Evolutionary conservation across 2,797 vertebrate genomes (phyloP).

Genomic region (Sphenodon punctatus): DNA sequence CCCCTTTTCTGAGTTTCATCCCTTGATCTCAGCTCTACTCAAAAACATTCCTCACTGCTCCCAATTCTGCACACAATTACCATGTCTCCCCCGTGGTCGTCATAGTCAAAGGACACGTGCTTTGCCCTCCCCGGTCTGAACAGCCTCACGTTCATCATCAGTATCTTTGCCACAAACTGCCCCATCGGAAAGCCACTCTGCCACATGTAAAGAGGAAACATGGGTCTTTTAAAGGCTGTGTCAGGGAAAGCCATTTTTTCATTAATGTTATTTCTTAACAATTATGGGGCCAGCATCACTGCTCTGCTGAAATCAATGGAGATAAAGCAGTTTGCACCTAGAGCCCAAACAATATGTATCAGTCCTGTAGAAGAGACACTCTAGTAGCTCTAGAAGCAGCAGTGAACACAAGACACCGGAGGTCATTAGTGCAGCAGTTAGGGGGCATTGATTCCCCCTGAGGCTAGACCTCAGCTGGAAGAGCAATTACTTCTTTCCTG

Average conservation of each 20-base stretch:
- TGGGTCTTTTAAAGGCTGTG: neutral
- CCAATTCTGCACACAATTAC: neutral
- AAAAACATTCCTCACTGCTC: neutral
- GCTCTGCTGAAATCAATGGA: too few species aligned
- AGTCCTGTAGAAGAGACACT: too few species aligned
- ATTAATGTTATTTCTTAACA: neutral
- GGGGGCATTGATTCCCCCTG: neutral
- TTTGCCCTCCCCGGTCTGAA: neutral
- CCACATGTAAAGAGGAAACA: neutral
- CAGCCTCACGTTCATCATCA: neutral
- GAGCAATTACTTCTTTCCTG: neutral
- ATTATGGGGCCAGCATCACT: neutral
- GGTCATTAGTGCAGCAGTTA: neutral
- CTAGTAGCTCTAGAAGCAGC: too few species aligned
- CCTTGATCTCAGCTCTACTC: too few species aligned
- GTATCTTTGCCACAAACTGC: neutral
- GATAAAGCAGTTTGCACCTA: too few species aligned
- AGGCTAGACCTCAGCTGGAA: neutral
- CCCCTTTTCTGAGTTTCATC: neutral
- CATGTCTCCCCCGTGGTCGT: neutral
- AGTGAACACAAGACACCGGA: too few species aligned
- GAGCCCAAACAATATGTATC: too few species aligned
- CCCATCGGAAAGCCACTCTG: neutral
- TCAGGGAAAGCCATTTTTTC: neutral
- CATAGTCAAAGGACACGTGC: neutral